A percentile compares a stretch with the other conserved stretches of the same genome.
phyloP scores from a whole-genome alignment of 2,888 invertebrate genomes.

The Rugalucina vietnamica region DNA sequence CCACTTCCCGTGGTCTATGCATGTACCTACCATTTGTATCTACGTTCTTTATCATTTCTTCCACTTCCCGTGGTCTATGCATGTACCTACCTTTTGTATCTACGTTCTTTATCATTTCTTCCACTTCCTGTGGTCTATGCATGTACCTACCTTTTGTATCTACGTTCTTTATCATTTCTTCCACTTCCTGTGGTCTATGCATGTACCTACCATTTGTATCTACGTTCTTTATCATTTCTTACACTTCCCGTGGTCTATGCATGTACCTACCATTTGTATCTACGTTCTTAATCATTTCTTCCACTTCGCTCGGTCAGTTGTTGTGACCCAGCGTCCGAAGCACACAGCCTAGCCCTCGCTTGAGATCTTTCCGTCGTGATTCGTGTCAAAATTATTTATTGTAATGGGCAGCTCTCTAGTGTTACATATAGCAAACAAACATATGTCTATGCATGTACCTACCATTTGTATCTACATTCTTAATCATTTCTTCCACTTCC shows the following conservation, averaged over 20 bases:
- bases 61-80: no score
- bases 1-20: slow-evolving; percentile 76
- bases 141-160: slow-evolving; percentile 78
- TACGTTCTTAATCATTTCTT: slow-evolving; percentile 79
- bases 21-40: no score
- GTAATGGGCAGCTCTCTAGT: no score
- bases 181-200: slow-evolving; percentile 76
- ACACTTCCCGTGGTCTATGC: slow-evolving; percentile 75
- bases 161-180: slow-evolving; percentile 80
- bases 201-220: no score
- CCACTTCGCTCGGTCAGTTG: slow-evolving; percentile 75
- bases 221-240: slow-evolving; percentile 79
- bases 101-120: slow-evolving; percentile 80
- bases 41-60: no score
- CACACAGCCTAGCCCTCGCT: slow-evolving; percentile 76
- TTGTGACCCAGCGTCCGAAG: slow-evolving; percentile 75
- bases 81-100: slow-evolving; percentile 78
- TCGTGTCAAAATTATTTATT: slow-evolving; percentile 81
- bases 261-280: slow-evolving; percentile 78
- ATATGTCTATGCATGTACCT: slow-evolving; percentile 44
- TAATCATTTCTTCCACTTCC: slow-evolving; percentile 80
- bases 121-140: slow-evolving; percentile 76
- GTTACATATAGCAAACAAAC: no score
- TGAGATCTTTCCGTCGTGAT: slow-evolving; percentile 79
- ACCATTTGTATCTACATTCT: slow-evolving; percentile 79